Base-by-base conservation (phyloP, 1,140 invertebrate species). In the Drosophila yakuba region DNA sequence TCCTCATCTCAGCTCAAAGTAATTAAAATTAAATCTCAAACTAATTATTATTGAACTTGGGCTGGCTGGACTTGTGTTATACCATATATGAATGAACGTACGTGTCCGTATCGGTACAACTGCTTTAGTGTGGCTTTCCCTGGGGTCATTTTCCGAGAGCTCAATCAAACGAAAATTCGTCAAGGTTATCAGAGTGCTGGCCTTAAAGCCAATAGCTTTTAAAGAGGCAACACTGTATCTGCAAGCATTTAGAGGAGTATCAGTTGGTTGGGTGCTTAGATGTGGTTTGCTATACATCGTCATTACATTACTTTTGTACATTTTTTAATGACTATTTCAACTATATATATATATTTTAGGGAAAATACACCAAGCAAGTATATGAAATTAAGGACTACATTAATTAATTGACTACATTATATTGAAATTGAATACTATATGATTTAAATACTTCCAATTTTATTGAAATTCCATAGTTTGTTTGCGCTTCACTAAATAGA, bases 21-120 rank as follows among this genome's bases (percentile, higher is more conserved):
- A 90, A 90, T 90, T 90, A 90, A 90, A 90, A 90, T 90, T 90
- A 90, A 90, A 90, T 90, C 86, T 86, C 79, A 90, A 90, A 90
- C 86, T 90, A 86, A 86, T 86, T 90, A 90, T 80, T 82, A 89
- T 77, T 79, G 85, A 90, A 80, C 80, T 85, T 73, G 71, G 68
- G 58, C n/a, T 25, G 41, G 48, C 41, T 48, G 20, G 50, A 32
- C 15, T 52, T 35, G 35, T 55, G 8, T 52, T 35, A 36, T 55
- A 17, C 17, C 35, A 44, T 55, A 8, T 17, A 45, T 45, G 20
- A 11, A 45, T 20, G 41, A 15, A n/a, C n/a, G 41, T 43, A 43
- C 41, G 41, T 17, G 41, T 43, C 32, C 23, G 17, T 69, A 28
- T 44, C n/a, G 23, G 23, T 50, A 43, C 44, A 15, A 52, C 12